Evolutionary conservation across 37 sponge, comb jelly and placozoan genomes (phyloP), one percentile per base, ranked within the genome.

Genomic region (Chondrilla cf. caribensis): DNA sequence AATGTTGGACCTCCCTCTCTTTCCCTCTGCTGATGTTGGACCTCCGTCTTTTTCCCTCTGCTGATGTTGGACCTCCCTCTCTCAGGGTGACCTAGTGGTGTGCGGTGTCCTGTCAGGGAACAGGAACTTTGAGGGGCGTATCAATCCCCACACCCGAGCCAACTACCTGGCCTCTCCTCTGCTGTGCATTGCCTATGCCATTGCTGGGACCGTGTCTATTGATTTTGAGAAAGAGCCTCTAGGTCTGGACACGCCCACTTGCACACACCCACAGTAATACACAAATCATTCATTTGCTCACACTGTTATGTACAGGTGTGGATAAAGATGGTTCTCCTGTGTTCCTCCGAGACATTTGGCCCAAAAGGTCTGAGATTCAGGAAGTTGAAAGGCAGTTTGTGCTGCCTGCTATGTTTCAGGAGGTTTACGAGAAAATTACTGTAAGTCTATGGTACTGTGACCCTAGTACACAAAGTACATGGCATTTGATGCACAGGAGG

Each of bases 121-220:
- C 78, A 80, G 97, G 40, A 96, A 96, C 82, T 96, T 96, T 86
- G 97, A 96, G 60, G 97, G 94, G 24, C 89, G 97, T 38, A 91
- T 96, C 73, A 89, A 96, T 67, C 97, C 97, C 37, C 89, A 91
- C 72, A 96, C 97, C 0, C 42, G 94, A 31, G 97, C 97, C 28
- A 96, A 96, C 86, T 96, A 94, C 79, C 84, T 94, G n/a, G 90
- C 95, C 54, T 96, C 97, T 5, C 97, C 97, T 55, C 94, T 81
- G 24, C 86, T 96, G 60, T 95, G 96, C 55, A 91, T 94, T 37
- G 97, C 97, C 19, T 96, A 96, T 54, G 97, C 97, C 58, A 85
- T 96, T 36, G 94, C 97, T 43, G 97, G 97, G 21, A 90, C 92
- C 26, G 90, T 96, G 9, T 32, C 51, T 40, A 91, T 96, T 41